Evolutionary conservation across 1,140 invertebrate species (phyloP), one percentile per base, ranked within the genome.

Genomic region (Pygmarrhopalites habei): DNA sequence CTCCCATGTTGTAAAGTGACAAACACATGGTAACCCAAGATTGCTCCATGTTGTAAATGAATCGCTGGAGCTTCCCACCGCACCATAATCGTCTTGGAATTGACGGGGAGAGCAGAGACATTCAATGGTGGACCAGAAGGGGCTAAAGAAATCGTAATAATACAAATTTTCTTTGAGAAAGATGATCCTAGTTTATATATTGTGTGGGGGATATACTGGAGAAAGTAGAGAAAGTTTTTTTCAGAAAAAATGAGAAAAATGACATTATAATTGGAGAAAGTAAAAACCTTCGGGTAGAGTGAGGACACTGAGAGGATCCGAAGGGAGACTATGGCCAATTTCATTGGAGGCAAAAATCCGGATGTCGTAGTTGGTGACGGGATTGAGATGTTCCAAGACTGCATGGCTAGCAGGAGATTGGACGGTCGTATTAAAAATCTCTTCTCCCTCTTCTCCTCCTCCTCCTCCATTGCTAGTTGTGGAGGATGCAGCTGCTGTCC

Each of bases 1-100:
- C 4, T 19, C 14, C 14, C 49, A 12, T 32, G 53, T 19, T 64
- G 62, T 3, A 62, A 43, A 5, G 39, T 19, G 17, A 64, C 53
- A 53, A 51, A 58, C 0, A 85, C 75, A 65, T 83, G 81, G 69
- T 84, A 85, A 3, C 82, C 82, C 25, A 60, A 74, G 70, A 29
- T 77, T 64, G 28, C 75, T 74, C 28, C 66, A 43, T 68, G 62
- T 56, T 63, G 63, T 7, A 59, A 19, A 19, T 23, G 53, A 21
- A 43, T 4, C 21, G 65, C 28, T 30, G 67, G 67, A 15, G 63
- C 53, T 26, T 67, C 58, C 68, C 68, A 70, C 21, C 28, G 15
- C 7, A 70, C 66, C 4, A 58, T 15, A 1, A 70, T 49, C 2
- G 61, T 44, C 17, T 55, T 61, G 2, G 68, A 58, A 15, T 21